Evolutionary conservation across 2,888 invertebrate genomes (phyloP), one percentile per base, ranked within the genome.

Genomic region (Erpobdella octoculata): DNA sequence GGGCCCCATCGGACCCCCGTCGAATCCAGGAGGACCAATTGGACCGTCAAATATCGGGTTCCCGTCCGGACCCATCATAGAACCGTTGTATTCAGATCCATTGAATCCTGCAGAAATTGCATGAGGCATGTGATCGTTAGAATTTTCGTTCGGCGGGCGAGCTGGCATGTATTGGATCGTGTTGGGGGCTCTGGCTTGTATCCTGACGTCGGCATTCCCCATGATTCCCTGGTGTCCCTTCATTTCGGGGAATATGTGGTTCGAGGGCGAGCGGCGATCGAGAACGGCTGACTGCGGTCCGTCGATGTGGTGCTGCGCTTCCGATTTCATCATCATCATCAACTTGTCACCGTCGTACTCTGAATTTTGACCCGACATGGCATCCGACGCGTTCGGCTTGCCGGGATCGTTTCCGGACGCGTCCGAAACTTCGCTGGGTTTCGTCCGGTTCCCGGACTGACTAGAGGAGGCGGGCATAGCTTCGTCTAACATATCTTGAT

Each of bases 151-250:
- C n/a, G 46, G 71, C n/a, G 94, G 91, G 84, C 93, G 88, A 69
- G 93, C 92, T 31, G 96, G 96, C 83, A 95, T 88, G 86, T 96
- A 96, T 86, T 96, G 95, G 81, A 96, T 96, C 46, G 96, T 96
- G 84, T 96, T 96, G 0, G 96, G 95, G 15, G 95, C 93, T 83
- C 91, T 93, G 12, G 95, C 91, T 84, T 95, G 95, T 35, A 96
- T 93, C 85, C 92, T 92, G 70, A 85, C 82, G 83, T 92, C 94
- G 62, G 90, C 88, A 76, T 89, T 89, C 78, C 89, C 89, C 79
- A 89, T 89, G 28, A 74, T 72, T 33, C 66, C 48, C 25, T 69
- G 69, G 46, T 41, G 38, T n/a, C 69, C 35, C 53, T 69, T 69
- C 33, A 31, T 18, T n/a, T 69, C 69, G 2, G 48, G 67, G 48